Conservation (phyloP, 2,888 invertebrate species). For the Chaetoderma sp. region DNA sequence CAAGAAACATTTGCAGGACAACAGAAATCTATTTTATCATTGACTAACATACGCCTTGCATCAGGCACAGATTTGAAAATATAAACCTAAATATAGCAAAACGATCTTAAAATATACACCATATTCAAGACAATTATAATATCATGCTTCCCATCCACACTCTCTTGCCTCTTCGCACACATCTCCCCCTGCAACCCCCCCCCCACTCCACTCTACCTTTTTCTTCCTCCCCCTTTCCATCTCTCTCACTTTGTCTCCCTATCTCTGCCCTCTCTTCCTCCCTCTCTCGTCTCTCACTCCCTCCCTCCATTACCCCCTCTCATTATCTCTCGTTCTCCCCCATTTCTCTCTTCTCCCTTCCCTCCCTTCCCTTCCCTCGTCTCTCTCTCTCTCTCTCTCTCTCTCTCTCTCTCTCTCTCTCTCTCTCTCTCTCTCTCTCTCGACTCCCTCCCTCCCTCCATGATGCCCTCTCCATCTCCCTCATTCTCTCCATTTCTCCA, state of each 20-base stretch:
- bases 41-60: too few relatives aligned
- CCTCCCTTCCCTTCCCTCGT: background rate
- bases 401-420: background rate
- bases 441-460: background rate
- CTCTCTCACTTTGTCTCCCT: background rate
- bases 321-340: background rate
- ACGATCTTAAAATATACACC: too few relatives aligned
- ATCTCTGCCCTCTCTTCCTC: background rate
- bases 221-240: background rate
- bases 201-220: background rate
- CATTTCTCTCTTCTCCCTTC: background rate
- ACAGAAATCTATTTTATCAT: too few relatives aligned
- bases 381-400: background rate
- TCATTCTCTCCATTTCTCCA: background rate
- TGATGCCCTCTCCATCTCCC: background rate
- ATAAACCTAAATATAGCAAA: too few relatives aligned
- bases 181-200: background rate
- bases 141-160: background rate
- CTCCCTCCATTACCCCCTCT: too few relatives aligned
- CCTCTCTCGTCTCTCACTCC: background rate
- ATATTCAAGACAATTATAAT: too few relatives aligned
- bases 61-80: too few relatives aligned
- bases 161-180: background rate
- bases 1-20: too few relatives aligned
- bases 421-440: slow-evolving; percentile 7